Evolutionary conservation across 2,797 vertebrate genomes (phyloP).

Genomic region (Pantherophis vulpinus): DNA sequence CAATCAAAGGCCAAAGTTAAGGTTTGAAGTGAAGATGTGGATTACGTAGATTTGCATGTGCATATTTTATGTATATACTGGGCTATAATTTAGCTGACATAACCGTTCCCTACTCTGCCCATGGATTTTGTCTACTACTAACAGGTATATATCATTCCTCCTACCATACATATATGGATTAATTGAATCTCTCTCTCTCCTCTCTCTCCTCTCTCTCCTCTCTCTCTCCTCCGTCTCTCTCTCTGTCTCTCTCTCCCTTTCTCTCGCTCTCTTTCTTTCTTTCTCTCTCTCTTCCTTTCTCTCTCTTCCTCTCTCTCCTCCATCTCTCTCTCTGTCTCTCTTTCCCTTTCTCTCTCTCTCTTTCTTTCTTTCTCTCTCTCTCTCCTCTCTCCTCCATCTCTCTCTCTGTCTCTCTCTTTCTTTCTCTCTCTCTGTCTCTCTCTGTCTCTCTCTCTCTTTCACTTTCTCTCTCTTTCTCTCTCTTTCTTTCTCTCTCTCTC

Average conservation of each 20-base stretch:
- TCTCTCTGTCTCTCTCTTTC: too few species aligned
- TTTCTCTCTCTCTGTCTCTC: background rate
- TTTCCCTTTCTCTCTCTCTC: too few species aligned
- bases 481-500: too few species aligned
- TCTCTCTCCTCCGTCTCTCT: too few species aligned
- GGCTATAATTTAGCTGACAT: background rate
- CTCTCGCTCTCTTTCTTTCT: too few species aligned
- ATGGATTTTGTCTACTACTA: background rate
- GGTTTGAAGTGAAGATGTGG: background rate
- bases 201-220: background rate
- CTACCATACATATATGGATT: background rate
- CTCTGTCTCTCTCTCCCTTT: background rate
- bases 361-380: too few species aligned
- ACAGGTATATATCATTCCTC: background rate
- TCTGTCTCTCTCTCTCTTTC: too few species aligned
- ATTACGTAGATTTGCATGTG: background rate
- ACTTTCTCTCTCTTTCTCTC: too few species aligned
- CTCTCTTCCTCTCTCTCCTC: too few species aligned
- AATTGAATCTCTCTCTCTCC: background rate
- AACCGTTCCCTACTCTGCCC: background rate
- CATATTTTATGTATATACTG: background rate
- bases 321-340: too few species aligned
- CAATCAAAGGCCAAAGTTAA: background rate
- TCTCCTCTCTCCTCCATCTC: too few species aligned
- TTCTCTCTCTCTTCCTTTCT: too few species aligned